Percentiles rank a stretch among this genome's conserved stretches.
These are phyloP conservation scores for Strigamia crassipes DNA, from an alignment of 2,888 invertebrate genomes.

Conservation along the genomic window DNA sequence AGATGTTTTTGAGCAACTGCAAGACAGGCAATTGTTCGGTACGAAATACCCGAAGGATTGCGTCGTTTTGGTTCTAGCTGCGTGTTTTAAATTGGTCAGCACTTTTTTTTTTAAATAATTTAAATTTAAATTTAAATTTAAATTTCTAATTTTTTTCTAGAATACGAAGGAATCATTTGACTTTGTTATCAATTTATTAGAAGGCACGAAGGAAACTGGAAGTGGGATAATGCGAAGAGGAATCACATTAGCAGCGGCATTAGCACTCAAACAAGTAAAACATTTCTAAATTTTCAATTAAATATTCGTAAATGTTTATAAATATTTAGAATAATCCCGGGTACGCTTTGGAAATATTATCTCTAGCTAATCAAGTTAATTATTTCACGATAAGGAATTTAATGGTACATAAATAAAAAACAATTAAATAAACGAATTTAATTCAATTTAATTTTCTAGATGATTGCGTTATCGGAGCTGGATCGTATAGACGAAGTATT, in stretches of 20 bases:
- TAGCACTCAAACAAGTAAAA: conserved; percentile 71
- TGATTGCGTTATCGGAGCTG: conserved; percentile 66
- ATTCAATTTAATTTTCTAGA: conserved; percentile 54
- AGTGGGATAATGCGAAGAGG: conserved; percentile 68
- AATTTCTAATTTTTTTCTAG: conserved; percentile 62
- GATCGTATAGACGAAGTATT: conserved; percentile 70
- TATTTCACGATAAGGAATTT: conserved; percentile 73
- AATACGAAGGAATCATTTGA: conserved; percentile 71
- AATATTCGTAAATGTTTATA: neutral
- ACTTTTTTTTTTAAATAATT: neutral
- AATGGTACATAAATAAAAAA: conserved; percentile 61
- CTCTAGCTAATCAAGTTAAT: conserved; percentile 63
- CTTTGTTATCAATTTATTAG: conserved; percentile 68
- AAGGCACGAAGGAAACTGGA: conserved; percentile 65
- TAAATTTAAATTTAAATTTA: no score
- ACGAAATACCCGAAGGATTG: conserved; percentile 71
- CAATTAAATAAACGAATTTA: no score
- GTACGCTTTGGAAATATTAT: conserved; percentile 70
- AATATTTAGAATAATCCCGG: conserved; percentile 64
- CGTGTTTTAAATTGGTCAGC: conserved; percentile 74
- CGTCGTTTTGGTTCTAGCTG: conserved; percentile 69
- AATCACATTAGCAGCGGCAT: conserved; percentile 67
- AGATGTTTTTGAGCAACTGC: conserved; percentile 68
- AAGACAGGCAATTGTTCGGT: conserved; percentile 67
- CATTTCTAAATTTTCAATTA: no score